Evolutionary conservation across 2,113 vertebrate species (phyloP).

Genomic region (Vulpes lagopus): DNA sequence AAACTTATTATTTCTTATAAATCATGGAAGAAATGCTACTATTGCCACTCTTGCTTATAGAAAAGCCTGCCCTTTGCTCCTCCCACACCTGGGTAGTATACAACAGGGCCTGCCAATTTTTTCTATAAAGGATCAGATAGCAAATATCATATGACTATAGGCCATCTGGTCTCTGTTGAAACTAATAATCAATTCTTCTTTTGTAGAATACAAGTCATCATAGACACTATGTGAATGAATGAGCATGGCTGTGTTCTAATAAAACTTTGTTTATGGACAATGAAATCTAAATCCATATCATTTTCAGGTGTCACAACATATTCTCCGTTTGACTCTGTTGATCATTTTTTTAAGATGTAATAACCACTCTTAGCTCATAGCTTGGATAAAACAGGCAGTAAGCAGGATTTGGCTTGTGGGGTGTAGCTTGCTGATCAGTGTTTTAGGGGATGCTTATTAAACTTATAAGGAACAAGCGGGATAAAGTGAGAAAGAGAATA

Average conservation of each 20-base stretch:
- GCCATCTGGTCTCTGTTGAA: background rate
- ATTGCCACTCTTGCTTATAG: background rate
- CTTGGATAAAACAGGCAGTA: background rate
- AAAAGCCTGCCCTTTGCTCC: background rate
- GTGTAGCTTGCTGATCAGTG: background rate
- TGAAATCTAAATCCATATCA: slow-evolving; percentile 13
- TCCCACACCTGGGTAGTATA: background rate
- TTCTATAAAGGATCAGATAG: background rate
- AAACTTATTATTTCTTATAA: background rate
- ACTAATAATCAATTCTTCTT: background rate
- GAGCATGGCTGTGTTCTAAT: background rate
- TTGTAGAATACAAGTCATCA: background rate
- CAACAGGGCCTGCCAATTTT: background rate
- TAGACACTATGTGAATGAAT: background rate
- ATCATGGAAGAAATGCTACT: background rate
- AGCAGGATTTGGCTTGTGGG: background rate
- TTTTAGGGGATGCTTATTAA: background rate
- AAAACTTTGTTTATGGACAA: background rate
- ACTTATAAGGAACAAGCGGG: background rate
- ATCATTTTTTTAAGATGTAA: background rate
- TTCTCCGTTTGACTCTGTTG: background rate
- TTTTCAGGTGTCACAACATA: background rate
- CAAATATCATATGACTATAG: background rate
- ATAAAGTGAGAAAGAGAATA: background rate
- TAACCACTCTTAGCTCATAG: background rate